Conservation (phyloP, 2,888 invertebrate species). For the Mystacides longicornis region DNA sequence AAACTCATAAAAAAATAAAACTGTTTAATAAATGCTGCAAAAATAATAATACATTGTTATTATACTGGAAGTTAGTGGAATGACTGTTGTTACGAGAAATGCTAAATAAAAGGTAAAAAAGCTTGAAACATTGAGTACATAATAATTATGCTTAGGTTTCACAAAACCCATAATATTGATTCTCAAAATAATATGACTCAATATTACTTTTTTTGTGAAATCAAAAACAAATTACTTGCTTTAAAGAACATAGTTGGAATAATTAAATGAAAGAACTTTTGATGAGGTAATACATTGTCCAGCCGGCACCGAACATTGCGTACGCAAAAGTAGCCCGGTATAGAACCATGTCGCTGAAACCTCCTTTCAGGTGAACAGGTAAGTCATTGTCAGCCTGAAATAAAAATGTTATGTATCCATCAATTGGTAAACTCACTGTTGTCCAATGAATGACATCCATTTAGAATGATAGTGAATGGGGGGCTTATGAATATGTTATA, state of each 20-base stretch:
- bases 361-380: slow-evolving; percentile 36
- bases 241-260: not conserved
- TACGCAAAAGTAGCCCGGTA: slow-evolving; percentile 28
- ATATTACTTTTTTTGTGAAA: not conserved
- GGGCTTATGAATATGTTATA: too few species aligned
- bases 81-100: not conserved
- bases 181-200: not conserved
- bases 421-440: too few species aligned
- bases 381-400: slow-evolving; percentile 34
- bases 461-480: too few species aligned
- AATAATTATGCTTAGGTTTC: not conserved
- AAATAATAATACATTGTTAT: not conserved
- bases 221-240: not conserved
- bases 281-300: not conserved
- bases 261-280: not conserved
- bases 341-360: slow-evolving; percentile 32
- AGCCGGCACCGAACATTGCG: not conserved
- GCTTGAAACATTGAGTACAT: not conserved
- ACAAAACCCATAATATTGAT: too few species aligned
- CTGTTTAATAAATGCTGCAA: not conserved
- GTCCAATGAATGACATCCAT: too few species aligned
- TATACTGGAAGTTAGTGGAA: not conserved
- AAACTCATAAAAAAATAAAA: not conserved
- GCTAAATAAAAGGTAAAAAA: not conserved
- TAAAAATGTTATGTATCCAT: not conserved